Conservation (phyloP, 2,888 invertebrate genomes). For the Barypeithes pellucidus region DNA sequence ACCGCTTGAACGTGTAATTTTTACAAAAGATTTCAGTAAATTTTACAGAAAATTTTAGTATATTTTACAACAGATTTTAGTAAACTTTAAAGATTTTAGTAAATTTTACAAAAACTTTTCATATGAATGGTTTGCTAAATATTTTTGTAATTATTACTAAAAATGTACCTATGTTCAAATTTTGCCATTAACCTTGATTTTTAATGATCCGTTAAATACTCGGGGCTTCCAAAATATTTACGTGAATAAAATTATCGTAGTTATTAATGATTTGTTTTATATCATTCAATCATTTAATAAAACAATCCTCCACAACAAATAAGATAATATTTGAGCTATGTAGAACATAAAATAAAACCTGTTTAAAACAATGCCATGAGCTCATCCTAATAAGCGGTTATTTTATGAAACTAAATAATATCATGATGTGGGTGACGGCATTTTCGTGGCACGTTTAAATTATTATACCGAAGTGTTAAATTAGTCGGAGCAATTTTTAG, state of each 20-base stretch:
- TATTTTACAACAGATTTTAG: too few species aligned
- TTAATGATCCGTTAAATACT: background rate
- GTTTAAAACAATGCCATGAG: constrained; percentile 17
- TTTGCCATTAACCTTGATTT: too few species aligned
- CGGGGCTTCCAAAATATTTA: background rate
- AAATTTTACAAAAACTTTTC: too few species aligned
- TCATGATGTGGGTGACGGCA: background rate
- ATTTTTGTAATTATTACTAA: too few species aligned
- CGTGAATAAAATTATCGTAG: background rate
- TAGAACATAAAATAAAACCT: constrained; percentile 14
- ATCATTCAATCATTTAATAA: constrained; percentile 10
- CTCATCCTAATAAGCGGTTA: background rate
- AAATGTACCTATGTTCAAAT: too few species aligned
- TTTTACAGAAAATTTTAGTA: too few species aligned
- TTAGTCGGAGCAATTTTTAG: background rate
- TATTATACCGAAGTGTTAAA: background rate
- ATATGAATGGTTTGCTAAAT: too few species aligned
- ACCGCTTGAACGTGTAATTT: too few species aligned
- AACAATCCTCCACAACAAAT: background rate
- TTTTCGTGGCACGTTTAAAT: background rate
- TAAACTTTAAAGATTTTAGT: too few species aligned
- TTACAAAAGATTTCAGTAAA: too few species aligned
- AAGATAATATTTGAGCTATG: constrained; percentile 4
- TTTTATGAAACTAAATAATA: background rate
- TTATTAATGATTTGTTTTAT: constrained; percentile 13